Conservation (phyloP, 1,140 invertebrate species). For the Maconellicoccus hirsutus region DNA sequence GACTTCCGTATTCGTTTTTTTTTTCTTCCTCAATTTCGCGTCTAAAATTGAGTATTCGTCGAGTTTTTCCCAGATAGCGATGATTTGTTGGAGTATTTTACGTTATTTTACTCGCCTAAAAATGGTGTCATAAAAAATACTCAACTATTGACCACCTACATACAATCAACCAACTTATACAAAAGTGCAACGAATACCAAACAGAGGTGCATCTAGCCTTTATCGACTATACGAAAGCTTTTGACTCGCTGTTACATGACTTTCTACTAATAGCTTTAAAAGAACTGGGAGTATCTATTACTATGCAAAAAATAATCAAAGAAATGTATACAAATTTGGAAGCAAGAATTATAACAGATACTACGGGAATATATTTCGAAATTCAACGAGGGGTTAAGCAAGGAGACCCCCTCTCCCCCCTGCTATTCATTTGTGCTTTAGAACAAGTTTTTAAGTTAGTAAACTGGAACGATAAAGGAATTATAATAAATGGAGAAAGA, state of each 20-base stretch:
- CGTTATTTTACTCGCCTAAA: no score
- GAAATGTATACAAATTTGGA: background rate
- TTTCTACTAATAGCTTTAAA: background rate
- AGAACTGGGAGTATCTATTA: background rate
- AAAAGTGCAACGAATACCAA: conserved; percentile 16
- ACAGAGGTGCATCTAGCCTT: conserved; percentile 17
- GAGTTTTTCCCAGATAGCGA: no score
- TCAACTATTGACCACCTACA: conserved; percentile 23
- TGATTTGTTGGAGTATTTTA: no score
- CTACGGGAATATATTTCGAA: background rate
- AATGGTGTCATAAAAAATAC: no score
- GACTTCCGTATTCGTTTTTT: no score
- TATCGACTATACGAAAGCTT: conserved; percentile 24
- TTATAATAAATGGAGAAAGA: conserved; percentile 30
- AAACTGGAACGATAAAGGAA: conserved; percentile 28
- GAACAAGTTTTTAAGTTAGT: conserved; percentile 28
- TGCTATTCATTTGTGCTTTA: conserved; percentile 28
- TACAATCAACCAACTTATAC: conserved; percentile 17
- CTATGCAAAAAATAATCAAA: conserved; percentile 1
- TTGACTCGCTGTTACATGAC: background rate
- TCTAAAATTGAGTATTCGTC: no score
- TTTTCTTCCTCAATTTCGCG: no score
- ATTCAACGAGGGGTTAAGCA: conserved; percentile 25
- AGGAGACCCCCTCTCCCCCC: conserved; percentile 27
- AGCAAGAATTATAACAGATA: conserved; percentile 13